These are phyloP conservation scores for Drosophila greeni DNA, from an alignment of 2,888 invertebrate genomes.

Conservation along the genomic window DNA sequence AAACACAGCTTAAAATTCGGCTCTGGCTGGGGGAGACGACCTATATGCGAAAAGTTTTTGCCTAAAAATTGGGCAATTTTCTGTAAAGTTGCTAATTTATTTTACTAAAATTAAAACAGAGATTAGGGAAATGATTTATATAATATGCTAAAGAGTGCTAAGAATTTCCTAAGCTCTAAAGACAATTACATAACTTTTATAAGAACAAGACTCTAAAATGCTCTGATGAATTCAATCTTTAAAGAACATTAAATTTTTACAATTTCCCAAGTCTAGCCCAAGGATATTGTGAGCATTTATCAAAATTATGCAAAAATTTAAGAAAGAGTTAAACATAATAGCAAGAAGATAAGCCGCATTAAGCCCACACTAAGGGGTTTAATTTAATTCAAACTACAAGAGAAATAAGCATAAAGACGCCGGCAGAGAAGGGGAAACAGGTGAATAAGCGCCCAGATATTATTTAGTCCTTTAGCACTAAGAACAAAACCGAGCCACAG, in stretches of 20 bases:
- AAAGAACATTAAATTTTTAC: background rate
- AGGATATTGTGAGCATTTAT: constrained; percentile 1
- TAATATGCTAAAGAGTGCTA: background rate
- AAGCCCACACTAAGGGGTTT: constrained; percentile 6
- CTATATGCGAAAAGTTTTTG: constrained; percentile 1
- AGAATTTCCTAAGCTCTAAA: background rate
- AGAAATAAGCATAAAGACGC: background rate
- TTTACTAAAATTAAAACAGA: no score
- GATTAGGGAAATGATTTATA: background rate
- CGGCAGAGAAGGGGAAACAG: constrained; percentile 9
- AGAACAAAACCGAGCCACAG: constrained; percentile 23
- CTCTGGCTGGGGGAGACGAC: background rate
- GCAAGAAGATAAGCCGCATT: constrained; percentile 24
- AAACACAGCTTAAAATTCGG: constrained; percentile 9
- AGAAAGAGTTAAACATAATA: constrained; percentile 16
- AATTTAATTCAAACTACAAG: constrained; percentile 21
- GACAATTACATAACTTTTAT: background rate
- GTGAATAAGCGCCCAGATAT: constrained; percentile 8
- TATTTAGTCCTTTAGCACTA: constrained; percentile 14
- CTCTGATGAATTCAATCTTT: no score
- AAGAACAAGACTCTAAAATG: background rate
- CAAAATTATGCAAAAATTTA: constrained; percentile 9
- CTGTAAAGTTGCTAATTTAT: background rate
- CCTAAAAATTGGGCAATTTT: background rate
- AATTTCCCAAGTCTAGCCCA: background rate